Conservation (phyloP, 2,113 vertebrate genomes). For the Zosterops japonicus region DNA sequence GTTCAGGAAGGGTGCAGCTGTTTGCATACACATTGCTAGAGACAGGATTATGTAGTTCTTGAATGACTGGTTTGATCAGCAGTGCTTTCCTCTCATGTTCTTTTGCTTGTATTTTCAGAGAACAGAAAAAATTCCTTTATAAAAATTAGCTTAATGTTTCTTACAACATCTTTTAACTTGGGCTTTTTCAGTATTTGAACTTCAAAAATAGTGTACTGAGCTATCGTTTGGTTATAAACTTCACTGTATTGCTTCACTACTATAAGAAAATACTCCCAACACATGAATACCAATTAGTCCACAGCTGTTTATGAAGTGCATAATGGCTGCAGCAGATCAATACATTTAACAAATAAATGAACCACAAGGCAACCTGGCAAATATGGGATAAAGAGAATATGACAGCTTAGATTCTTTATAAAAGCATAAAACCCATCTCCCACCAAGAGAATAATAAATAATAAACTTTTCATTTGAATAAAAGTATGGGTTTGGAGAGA, state of each 20-base stretch:
- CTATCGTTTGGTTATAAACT: not conserved
- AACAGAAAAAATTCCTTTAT: not conserved
- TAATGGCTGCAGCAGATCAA: conserved; percentile 35
- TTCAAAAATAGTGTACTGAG: not conserved
- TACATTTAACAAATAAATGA: conserved; percentile 46
- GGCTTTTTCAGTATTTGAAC: not conserved
- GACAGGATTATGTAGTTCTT: not conserved
- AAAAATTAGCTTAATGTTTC: not conserved
- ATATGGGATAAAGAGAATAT: conserved; percentile 37
- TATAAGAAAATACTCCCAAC: not conserved
- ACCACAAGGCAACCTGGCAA: conserved; percentile 16
- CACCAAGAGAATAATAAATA: conserved; percentile 44
- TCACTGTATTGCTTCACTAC: not conserved
- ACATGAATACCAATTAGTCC: conserved; percentile 17
- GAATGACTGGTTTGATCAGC: conserved; percentile 13
- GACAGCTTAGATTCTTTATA: conserved; percentile 20
- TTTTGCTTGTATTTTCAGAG: not conserved
- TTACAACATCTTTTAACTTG: not conserved
- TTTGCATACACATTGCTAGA: not conserved
- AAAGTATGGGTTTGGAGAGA: conserved; percentile 48
- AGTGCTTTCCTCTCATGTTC: not conserved
- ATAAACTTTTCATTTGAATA: conserved; percentile 50
- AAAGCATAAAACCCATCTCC: conserved; percentile 9
- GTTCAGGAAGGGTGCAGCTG: conserved; percentile 18
- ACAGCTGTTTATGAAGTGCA: conserved; percentile 27